phyloP scores from a whole-genome alignment of 1,140 invertebrate genomes.

The Drosophila mojavensis region DNA sequence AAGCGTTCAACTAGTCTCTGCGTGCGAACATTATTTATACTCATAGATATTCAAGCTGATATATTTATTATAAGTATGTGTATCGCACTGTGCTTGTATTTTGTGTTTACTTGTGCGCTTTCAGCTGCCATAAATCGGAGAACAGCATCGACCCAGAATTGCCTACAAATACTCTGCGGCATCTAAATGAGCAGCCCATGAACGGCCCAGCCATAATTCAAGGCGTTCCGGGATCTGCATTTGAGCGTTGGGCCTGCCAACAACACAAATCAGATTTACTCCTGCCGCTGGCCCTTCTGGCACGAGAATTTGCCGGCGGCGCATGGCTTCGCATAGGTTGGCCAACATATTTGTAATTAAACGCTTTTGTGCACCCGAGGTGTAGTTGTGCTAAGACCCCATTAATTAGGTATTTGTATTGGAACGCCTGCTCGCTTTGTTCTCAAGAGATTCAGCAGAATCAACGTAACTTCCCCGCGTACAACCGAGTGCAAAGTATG shows the following conservation, averaged over 20 bases:
- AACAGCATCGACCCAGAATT: slow-evolving; percentile 6
- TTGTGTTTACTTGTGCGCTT: slow-evolving; percentile 15
- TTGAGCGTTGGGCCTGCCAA: slow-evolving; percentile 28
- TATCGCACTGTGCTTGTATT: background rate
- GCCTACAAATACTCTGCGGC: slow-evolving; percentile 29
- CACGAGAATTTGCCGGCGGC: slow-evolving; percentile 54
- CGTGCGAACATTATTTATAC: background rate
- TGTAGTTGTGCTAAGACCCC: slow-evolving; percentile 58
- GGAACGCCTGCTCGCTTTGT: slow-evolving; percentile 30
- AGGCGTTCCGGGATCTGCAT: slow-evolving; percentile 33
- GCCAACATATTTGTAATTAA: slow-evolving; percentile 67
- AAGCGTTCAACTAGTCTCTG: background rate
- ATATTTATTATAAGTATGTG: background rate
- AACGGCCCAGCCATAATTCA: slow-evolving; percentile 28
- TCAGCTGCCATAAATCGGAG: too few relatives aligned
- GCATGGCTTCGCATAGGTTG: slow-evolving; percentile 34
- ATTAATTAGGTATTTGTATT: slow-evolving; percentile 62
- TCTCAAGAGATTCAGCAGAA: slow-evolving; percentile 38
- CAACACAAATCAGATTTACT: slow-evolving; percentile 69
- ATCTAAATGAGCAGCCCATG: slow-evolving; percentile 34
- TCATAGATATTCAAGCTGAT: background rate
- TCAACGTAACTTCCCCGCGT: background rate
- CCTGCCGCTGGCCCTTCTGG: slow-evolving; percentile 64
- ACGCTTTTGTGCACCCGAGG: slow-evolving; percentile 54
- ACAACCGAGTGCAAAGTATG: background rate